Evolutionary conservation across 2,888 invertebrate species (phyloP).

Genomic region (Sphinx pinastri): DNA sequence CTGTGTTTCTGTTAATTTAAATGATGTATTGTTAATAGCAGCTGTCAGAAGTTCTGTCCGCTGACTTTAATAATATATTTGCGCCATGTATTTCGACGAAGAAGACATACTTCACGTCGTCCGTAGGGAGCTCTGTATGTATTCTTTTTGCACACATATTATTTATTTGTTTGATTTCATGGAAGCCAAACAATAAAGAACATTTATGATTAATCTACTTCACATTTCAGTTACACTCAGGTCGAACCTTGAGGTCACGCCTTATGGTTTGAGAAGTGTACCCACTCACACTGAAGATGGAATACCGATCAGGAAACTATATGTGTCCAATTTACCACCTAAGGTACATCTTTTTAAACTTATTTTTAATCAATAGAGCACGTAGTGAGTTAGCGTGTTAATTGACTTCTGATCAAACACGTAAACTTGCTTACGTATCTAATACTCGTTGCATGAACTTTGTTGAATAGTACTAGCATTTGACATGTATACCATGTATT

Average conservation of each 20-base stretch:
- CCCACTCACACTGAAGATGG: conserved; percentile 83
- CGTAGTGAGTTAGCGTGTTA: no score
- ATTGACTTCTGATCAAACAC: not conserved
- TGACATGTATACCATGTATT: no score
- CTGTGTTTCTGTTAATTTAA: conserved; percentile 48
- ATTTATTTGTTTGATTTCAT: not conserved
- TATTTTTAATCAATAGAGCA: not conserved
- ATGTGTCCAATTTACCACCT: conserved; percentile 83
- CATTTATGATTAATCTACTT: not conserved
- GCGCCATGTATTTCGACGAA: conserved; percentile 67
- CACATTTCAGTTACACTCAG: conserved; percentile 61
- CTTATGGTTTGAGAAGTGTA: conserved; percentile 59
- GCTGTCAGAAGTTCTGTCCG: conserved; percentile 5
- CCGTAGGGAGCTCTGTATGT: conserved; percentile 68
- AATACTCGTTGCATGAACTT: not conserved
- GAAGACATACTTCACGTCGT: conserved; percentile 68
- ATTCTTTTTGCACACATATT: conserved; percentile 3
- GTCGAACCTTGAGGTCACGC: conserved; percentile 57
- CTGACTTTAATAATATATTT: conserved; percentile 21
- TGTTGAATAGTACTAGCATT: not conserved
- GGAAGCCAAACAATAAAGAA: not conserved
- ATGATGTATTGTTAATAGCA: conserved; percentile 25
- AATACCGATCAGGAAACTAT: conserved; percentile 84
- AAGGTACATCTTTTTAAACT: conserved; percentile 61
- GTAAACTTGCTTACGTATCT: conserved; percentile 8